Base-by-base conservation (phyloP, 2,888 invertebrate genomes). In the Isoperla grammatica region DNA sequence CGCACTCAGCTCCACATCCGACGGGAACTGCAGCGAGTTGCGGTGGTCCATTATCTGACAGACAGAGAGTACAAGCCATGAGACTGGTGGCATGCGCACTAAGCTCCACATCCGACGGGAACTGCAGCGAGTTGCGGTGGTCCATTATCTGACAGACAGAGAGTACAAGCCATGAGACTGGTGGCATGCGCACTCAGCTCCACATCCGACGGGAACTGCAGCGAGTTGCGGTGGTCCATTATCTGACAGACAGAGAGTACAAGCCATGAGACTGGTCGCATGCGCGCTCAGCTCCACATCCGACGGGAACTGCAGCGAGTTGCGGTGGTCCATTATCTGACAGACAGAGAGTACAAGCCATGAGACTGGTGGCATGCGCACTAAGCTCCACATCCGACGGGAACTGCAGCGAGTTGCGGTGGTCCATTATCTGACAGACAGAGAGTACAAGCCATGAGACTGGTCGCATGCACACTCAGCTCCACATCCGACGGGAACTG, bases 351-450 rank as follows among this genome's bases (percentile, higher is more conserved):
- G n/a, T n/a, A n/a, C n/a, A n/a, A n/a, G n/a, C n/a, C n/a, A n/a
- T n/a, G n/a, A n/a, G n/a, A n/a, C n/a, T n/a, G n/a, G n/a, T 90
- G 12, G 90, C 90, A 71, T 87, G 85, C 67, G 85, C 85, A 60
- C 95, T 95, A 67, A 99, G 92, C 75, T 94, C 91, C 62, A 94
- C 85, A 74, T 98, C 98, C 59, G 94, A 89, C 29, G 98, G 98
- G 76, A 99, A 99, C 66, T 87, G 86, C 59, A 99, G 79, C 19
- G 96, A 93, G 71, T 94, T 96, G 74, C 94, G 89, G 74, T 98
- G 96, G 75, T 98, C 95, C 97, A 99, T 98, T 68, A 99, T 99
- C 78, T 97, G n/a, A n/a, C n/a, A n/a, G n/a, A n/a, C n/a, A n/a
- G n/a, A n/a, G n/a, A n/a, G n/a, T n/a, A n/a, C n/a, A n/a, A n/a